A percentile compares a stretch with the other conserved stretches of the same genome.
phyloP scores from a whole-genome alignment of 2,888 invertebrate species.

The Caenorhabditis zanzibari region DNA sequence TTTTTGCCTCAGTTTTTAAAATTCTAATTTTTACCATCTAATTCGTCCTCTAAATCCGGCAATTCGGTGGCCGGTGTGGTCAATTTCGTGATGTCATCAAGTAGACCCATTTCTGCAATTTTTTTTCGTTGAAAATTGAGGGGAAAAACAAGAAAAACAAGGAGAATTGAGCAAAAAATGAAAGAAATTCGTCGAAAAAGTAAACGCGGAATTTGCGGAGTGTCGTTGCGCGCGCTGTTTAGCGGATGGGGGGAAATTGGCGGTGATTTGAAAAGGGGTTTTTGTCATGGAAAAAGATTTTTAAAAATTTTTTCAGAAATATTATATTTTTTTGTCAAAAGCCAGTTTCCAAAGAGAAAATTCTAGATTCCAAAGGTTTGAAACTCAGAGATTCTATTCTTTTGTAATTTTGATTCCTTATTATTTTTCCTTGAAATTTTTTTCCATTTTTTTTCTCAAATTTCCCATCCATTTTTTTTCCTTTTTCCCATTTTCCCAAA shows the following conservation, averaged over 20 bases:
- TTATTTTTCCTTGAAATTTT: slow-evolving; percentile 21
- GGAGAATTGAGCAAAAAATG: slow-evolving; percentile 8
- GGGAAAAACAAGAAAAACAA: background rate
- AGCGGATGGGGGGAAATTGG: background rate
- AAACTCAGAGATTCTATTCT: no score
- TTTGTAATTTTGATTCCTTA: background rate
- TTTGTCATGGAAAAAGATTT: no score
- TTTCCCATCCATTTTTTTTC: slow-evolving; percentile 2
- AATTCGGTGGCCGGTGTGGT: slow-evolving; percentile 68
- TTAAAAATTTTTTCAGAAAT: no score
- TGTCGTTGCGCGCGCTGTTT: background rate
- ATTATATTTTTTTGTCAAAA: no score
- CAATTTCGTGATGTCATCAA: slow-evolving; percentile 71
- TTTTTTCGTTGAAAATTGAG: background rate
- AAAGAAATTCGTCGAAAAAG: background rate
- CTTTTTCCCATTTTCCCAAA: slow-evolving; percentile 4
- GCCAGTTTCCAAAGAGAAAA: no score
- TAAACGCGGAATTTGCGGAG: background rate
- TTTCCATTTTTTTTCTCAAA: background rate
- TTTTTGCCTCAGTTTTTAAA: background rate
- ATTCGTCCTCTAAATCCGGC: slow-evolving; percentile 73
- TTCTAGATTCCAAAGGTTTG: no score
- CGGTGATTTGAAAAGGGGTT: background rate
- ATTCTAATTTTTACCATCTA: slow-evolving; percentile 44
- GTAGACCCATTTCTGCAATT: slow-evolving; percentile 68